Evolutionary conservation across 2,113 vertebrate species (phyloP).

Genomic region (Chaetura pelagica): DNA sequence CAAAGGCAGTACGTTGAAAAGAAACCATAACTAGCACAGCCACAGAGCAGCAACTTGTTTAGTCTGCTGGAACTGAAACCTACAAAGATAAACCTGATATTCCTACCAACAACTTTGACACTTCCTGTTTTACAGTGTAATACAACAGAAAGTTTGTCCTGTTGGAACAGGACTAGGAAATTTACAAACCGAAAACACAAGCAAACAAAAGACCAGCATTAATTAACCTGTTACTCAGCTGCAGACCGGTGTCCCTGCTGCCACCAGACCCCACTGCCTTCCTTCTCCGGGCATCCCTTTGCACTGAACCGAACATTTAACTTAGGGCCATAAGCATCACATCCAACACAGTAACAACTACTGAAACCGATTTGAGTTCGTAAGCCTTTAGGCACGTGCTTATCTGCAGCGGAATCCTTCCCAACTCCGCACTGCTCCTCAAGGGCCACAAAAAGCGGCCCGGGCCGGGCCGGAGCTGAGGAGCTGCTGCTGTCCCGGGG

Average conservation of each 20-base stretch:
- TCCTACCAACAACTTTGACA: background rate
- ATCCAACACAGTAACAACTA: rapidly evolving
- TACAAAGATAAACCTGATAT: background rate
- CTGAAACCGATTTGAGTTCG: background rate
- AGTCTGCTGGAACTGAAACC: background rate
- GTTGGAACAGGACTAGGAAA: rapidly evolving
- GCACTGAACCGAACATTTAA: background rate
- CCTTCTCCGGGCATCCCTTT: background rate
- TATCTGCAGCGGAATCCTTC: background rate
- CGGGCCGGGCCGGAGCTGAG: rapidly evolving
- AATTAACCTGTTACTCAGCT: no score
- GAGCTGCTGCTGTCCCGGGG: background rate
- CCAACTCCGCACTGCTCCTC: rapidly evolving
- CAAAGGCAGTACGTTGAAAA: background rate
- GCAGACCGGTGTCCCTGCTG: background rate
- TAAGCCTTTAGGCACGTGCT: rapidly evolving
- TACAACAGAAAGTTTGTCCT: background rate
- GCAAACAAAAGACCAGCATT: background rate
- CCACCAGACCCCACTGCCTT: rapidly evolving
- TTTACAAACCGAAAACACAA: background rate
- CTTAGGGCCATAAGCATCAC: background rate
- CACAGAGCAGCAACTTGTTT: background rate
- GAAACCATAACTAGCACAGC: background rate
- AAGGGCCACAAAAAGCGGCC: background rate
- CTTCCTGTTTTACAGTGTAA: background rate